Evolutionary conservation across 64 coral and sea anemone genomes (phyloP).

Genomic region (Pocillopora verrucosa): DNA sequence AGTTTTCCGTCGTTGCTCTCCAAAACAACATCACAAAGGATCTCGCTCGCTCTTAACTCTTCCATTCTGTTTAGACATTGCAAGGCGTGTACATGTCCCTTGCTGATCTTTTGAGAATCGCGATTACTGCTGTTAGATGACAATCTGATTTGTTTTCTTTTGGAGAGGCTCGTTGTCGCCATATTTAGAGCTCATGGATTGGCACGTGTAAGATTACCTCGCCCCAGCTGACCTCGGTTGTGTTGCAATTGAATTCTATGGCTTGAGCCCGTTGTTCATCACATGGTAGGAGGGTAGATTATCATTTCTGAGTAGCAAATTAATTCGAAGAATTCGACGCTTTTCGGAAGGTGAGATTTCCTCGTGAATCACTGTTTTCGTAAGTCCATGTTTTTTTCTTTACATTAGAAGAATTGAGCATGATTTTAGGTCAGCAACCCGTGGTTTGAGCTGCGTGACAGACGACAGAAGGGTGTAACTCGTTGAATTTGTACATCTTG

Average conservation of each 20-base stretch:
- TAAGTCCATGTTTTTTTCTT: neutral
- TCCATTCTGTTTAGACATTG: constrained; percentile 58
- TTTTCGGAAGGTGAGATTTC: neutral
- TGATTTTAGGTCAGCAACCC: neutral
- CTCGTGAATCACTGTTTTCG: neutral
- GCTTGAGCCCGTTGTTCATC: neutral
- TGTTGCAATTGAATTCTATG: neutral
- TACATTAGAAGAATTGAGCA: neutral
- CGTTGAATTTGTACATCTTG: neutral
- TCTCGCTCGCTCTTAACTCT: constrained; percentile 42
- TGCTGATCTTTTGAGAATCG: neutral
- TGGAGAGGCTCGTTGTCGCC: neutral
- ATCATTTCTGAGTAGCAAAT: neutral
- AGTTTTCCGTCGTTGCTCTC: constrained; percentile 10
- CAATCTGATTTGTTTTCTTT: constrained; percentile 12
- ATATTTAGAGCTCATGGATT: neutral
- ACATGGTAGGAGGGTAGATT: neutral
- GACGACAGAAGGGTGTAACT: neutral
- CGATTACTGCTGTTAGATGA: neutral
- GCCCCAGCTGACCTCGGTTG: constrained; percentile 22
- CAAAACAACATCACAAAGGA: constrained; percentile 61
- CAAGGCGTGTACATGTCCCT: constrained; percentile 20
- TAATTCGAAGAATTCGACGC: neutral
- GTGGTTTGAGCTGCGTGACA: neutral
- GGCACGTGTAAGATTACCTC: constrained; percentile 10